Evolutionary conservation across 2,113 vertebrate species (phyloP), one percentile per base, ranked within the genome.

Genomic region (Carlito syrichta): DNA sequence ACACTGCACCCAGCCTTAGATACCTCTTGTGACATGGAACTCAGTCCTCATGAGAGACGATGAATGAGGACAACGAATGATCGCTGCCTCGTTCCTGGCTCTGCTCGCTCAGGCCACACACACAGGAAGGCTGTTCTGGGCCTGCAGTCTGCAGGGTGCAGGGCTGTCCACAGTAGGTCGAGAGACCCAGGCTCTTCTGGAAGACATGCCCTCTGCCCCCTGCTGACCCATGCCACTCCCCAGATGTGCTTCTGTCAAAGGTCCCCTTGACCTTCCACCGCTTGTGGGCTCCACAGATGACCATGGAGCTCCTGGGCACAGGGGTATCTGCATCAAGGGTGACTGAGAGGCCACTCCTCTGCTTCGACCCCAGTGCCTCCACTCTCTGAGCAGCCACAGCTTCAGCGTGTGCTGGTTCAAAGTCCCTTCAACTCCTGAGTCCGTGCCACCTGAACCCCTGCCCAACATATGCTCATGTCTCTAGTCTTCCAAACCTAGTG

Each of bases 251-350:
- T 91, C 63, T 45, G 32, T 56, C 23, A 48, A 54, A 38, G 27
- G 20, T 4, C 30, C 30, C 8, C 23, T 3, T 10, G 40, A 10
- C 22, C 27, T 6, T 38, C 14, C 6, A 1, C 16, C 8, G 25
- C 1, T 2, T 1, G 12, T 10, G 32, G 27, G 52, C 32, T 54
- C 30, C 58, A 43, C 32, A 74, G 30, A 48, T 27, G n/a, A 35
- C 43, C 30, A 30, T 0, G 1, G 30, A 77, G 45, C 14, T 63
- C 43, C 78, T 40, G 19, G 27, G 25, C 45, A 54, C 3, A 12
- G 23, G 40, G n/a, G 25, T n/a, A n/a, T 69, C 83, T 35, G 20
- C 71, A 84, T 54, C 62, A 60, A n/a, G 4, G 43, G 54, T 3
- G 38, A 69, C 0, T 11, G 52, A 30, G 19, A 38, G 68, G 25